phyloP scores from a whole-genome alignment of 1,140 invertebrate species.

The Hypothenemus hampei region DNA sequence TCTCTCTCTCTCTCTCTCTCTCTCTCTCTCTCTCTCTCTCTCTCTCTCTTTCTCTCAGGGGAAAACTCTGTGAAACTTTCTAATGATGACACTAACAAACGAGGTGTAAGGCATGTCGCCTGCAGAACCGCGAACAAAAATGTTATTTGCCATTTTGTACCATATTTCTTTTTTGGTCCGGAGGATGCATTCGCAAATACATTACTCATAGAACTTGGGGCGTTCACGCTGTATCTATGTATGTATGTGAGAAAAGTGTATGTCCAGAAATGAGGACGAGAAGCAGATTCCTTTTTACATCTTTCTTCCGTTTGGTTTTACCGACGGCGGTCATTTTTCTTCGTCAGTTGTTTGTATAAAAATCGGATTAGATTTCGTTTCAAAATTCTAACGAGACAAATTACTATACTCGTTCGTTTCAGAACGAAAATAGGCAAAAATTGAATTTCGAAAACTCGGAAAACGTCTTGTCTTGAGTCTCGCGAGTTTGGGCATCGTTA shows the following conservation, averaged over 20 bases:
- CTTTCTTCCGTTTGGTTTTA: no score
- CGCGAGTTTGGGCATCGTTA: no score
- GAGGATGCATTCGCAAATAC: slow-evolving; percentile 11
- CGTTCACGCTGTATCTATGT: no score
- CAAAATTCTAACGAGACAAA: slow-evolving; percentile 16
- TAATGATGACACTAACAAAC: slow-evolving; percentile 20
- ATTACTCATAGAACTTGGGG: slow-evolving; percentile 12
- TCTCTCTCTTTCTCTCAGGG: no score
- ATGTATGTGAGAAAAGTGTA: no score
- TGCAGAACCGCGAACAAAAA: slow-evolving; percentile 11
- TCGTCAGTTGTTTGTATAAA: slow-evolving; percentile 5
- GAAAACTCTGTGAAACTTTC: slow-evolving; percentile 14
- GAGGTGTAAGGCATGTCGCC: slow-evolving; percentile 16
- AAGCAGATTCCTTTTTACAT: no score
- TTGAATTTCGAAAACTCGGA: slow-evolving; percentile 24
- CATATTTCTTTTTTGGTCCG: no score
- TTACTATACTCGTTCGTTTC: slow-evolving; percentile 24
- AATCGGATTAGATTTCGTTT: slow-evolving; percentile 2
- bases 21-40: no score
- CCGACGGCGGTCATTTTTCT: no score
- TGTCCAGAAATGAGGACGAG: no score
- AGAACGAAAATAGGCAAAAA: slow-evolving; percentile 24
- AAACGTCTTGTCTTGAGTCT: no score
- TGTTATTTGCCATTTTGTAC: slow-evolving; percentile 12
- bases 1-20: no score